Conservation (phyloP, 2,113 vertebrate genomes). For the Indicator maculatus region DNA sequence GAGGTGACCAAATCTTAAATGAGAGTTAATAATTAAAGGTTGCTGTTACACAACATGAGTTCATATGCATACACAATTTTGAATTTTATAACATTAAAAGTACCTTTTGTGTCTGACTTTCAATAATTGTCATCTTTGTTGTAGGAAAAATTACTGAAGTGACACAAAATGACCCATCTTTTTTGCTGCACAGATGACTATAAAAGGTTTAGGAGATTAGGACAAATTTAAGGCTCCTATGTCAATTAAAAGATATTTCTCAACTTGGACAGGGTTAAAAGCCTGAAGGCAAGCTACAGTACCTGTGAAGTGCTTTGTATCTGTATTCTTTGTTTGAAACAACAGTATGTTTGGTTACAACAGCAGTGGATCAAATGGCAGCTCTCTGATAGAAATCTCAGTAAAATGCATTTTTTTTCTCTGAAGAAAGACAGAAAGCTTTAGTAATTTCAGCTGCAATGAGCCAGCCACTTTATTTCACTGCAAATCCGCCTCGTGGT, state of each 20-base stretch:
- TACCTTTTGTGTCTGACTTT: background rate
- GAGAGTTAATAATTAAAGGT: slow-evolving; percentile 38
- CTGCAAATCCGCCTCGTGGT: background rate
- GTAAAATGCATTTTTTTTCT: background rate
- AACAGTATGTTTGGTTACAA: background rate
- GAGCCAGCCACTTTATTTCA: background rate
- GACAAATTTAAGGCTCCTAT: background rate
- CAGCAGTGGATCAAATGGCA: background rate
- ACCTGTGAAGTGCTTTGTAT: background rate
- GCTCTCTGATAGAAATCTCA: fast-evolving
- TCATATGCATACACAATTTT: background rate
- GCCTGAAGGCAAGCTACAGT: background rate
- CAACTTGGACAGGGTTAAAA: background rate
- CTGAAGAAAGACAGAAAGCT: background rate
- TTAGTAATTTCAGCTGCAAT: background rate
- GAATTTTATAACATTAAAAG: background rate
- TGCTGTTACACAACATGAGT: background rate
- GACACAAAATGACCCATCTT: background rate
- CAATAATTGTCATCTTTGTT: background rate
- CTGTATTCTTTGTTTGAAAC: background rate
- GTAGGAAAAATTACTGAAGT: background rate
- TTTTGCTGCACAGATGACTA: background rate
- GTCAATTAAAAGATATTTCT: background rate
- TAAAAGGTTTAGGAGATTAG: background rate
- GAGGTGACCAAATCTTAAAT: slow-evolving; percentile 18